phyloP scores from a whole-genome alignment of 2,113 vertebrate genomes.

The Callionymus lyra region DNA sequence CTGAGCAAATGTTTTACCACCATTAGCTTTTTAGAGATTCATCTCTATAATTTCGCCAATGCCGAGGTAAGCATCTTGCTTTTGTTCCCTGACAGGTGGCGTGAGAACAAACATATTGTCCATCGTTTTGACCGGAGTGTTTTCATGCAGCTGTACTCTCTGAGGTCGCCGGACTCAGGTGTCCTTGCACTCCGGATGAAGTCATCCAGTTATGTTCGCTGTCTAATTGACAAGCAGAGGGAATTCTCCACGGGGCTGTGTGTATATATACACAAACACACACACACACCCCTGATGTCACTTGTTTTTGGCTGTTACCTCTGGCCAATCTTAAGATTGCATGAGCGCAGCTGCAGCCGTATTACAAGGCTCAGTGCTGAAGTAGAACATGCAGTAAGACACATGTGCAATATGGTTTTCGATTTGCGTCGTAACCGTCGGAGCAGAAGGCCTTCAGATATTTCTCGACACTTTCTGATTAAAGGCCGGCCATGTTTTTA shows the following conservation, averaged over 20 bases:
- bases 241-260: constrained; percentile 47
- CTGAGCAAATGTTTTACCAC: background rate
- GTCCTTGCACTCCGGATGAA: constrained; percentile 45
- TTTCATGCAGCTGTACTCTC: constrained; percentile 20
- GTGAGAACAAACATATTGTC: constrained; percentile 41
- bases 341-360: constrained; percentile 24
- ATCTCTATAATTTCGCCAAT: no score
- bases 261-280: constrained; percentile 33
- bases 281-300: constrained; percentile 58
- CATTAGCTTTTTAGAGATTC: no score
- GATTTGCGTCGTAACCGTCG: background rate
- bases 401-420: background rate
- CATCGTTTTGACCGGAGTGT: no score
- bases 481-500: no score
- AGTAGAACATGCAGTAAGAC: background rate
- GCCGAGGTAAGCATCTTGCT: constrained; percentile 4
- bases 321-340: constrained; percentile 35
- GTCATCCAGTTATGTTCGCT: constrained; percentile 44
- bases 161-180: constrained; percentile 45
- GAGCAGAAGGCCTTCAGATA: background rate
- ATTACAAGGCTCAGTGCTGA: constrained; percentile 7
- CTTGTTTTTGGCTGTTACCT: constrained; percentile 29
- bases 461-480: no score
- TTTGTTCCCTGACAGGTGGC: constrained; percentile 59
- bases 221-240: constrained; percentile 56